Conservation (phyloP, 30 jellyfish, hydroid and myxozoan genomes). For the Aurelia sp. region DNA sequence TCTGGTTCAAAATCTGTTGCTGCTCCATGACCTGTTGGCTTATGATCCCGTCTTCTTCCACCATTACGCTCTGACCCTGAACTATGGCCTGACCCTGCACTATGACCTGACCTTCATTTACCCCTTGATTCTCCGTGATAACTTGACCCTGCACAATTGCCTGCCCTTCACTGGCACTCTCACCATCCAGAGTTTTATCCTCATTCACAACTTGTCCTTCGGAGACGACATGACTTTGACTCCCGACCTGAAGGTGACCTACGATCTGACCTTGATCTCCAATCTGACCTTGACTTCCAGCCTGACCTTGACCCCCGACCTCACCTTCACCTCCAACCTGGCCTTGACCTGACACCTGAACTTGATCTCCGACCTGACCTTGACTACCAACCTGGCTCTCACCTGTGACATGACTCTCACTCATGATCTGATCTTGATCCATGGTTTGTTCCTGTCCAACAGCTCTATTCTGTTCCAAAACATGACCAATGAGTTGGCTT, state of each 20-base stretch:
- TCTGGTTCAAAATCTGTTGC: constrained; percentile 27
- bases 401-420: not conserved
- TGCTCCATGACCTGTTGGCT: constrained; percentile 24
- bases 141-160: not conserved
- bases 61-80: not conserved
- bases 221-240: constrained; percentile 16
- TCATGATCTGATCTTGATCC: constrained; percentile 36
- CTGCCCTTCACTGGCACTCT: not conserved
- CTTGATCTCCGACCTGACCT: constrained; percentile 41
- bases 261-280: constrained; percentile 18
- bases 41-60: not conserved
- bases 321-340: constrained; percentile 42
- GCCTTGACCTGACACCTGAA: constrained; percentile 23
- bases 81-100: not conserved
- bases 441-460: constrained; percentile 45
- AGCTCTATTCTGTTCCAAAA: constrained; percentile 38
- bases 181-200: not conserved
- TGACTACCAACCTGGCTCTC: constrained; percentile 24
- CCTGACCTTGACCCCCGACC: constrained; percentile 28
- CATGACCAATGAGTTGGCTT: constrained; percentile 42
- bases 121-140: not conserved
- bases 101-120: not conserved
- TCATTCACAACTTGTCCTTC: constrained; percentile 12
- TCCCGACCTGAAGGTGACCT: constrained; percentile 33
- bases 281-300: constrained; percentile 45